Conservation (phyloP, 2,888 invertebrate genomes). For the Andricus curvator region DNA sequence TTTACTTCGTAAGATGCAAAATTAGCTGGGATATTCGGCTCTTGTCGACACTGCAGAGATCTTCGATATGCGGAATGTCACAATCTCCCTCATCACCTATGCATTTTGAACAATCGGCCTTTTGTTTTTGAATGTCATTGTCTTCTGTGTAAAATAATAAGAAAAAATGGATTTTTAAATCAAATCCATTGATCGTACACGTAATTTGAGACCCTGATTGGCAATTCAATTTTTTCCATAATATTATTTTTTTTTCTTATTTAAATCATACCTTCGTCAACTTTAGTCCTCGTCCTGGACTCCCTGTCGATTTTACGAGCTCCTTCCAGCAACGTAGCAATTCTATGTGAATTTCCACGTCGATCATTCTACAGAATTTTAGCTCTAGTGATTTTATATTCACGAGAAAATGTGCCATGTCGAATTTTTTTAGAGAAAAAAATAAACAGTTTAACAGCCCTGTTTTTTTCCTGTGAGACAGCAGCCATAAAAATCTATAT, state of each 20-base stretch:
- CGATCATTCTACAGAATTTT: constrained; percentile 22
- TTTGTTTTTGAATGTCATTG: constrained; percentile 39
- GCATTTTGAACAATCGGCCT: constrained; percentile 43
- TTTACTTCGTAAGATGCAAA: constrained; percentile 48
- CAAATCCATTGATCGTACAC: background rate
- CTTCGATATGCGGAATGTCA: constrained; percentile 46
- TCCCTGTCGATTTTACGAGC: background rate
- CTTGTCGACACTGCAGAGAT: constrained; percentile 50
- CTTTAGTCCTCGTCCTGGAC: background rate
- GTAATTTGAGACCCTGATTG: too few relatives aligned
- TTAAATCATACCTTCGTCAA: background rate
- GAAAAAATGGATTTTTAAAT: background rate
- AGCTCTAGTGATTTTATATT: background rate
- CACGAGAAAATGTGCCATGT: background rate
- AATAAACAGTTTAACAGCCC: background rate
- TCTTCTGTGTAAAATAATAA: constrained; percentile 13
- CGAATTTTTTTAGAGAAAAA: background rate
- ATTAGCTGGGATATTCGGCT: constrained; percentile 50
- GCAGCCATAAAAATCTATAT: background rate
- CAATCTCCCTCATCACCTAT: constrained; percentile 45
- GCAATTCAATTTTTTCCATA: too few relatives aligned
- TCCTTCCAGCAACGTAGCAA: constrained; percentile 16
- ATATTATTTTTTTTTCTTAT: background rate
- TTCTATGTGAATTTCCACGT: constrained; percentile 27
- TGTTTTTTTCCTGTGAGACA: background rate